Evolutionary conservation across 2,888 invertebrate species (phyloP).

Genomic region (Pemphredon lugubris): DNA sequence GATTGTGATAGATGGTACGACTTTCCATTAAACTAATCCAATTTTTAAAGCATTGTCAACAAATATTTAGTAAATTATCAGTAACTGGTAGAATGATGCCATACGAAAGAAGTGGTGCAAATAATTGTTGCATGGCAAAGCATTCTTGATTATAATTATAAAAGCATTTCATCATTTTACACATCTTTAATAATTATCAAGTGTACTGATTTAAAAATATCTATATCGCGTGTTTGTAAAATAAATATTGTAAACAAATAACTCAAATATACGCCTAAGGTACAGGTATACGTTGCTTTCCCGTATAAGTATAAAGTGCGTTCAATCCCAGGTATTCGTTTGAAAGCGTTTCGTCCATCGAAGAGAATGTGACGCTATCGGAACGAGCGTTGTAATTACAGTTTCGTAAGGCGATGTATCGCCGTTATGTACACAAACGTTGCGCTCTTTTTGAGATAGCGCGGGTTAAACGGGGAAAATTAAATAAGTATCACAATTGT

Average conservation of each 20-base stretch:
- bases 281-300: slow-evolving; percentile 23
- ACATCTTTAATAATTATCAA: slow-evolving; percentile 36
- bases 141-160: slow-evolving; percentile 11
- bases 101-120: neutral
- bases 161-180: slow-evolving; percentile 30
- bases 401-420: slow-evolving; percentile 2
- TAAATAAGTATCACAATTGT: too few relatives aligned
- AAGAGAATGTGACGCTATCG: too few relatives aligned
- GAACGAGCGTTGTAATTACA: slow-evolving; percentile 8
- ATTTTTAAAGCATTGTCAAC: slow-evolving; percentile 6
- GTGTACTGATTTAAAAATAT: slow-evolving; percentile 36
- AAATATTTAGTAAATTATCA: slow-evolving; percentile 20
- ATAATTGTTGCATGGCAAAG: neutral
- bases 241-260: slow-evolving; percentile 42
- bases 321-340: too few relatives aligned
- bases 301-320: slow-evolving; percentile 1
- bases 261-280: slow-evolving; percentile 23
- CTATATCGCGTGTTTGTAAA: slow-evolving; percentile 48
- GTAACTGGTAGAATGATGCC: slow-evolving; percentile 33
- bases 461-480: too few relatives aligned
- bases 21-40: slow-evolving; percentile 9
- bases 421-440: too few relatives aligned
- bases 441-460: too few relatives aligned
- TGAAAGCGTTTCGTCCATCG: too few relatives aligned
- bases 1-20: slow-evolving; percentile 12